Evolutionary conservation across 2,888 invertebrate species (phyloP), one percentile per base, ranked within the genome.

Genomic region (Agonum fuliginosum): DNA sequence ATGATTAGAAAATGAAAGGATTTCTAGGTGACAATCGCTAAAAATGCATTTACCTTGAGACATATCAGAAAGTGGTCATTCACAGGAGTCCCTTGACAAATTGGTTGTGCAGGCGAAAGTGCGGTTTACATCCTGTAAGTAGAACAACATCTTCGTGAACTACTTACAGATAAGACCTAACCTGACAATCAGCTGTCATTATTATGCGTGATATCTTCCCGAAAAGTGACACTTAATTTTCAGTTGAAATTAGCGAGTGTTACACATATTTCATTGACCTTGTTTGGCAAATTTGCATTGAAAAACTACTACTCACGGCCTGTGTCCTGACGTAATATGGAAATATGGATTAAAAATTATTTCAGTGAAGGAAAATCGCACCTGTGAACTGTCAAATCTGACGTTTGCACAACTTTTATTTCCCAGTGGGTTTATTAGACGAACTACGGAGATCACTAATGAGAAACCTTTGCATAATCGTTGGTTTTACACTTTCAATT

Each of bases 281-380:
- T 70, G 46, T 46, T 70, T 6, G 3, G 24, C 22, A 19, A 12
- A 75, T 75, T 75, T 75, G 67, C 75, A 75, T 67, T 75, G 65
- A 75, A 75, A 75, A 75, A 75, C 51, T 67, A 75, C 75, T 67
- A 75, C 75, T 75, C 75, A 75, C 75, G 65, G 67, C 75, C 67
- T 67, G 22, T 67, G 75, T 75, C 67, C 75, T 75, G 75, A 75
- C 75, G 75, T 75, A 75, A 75, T 75, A 75, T 75, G 75, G 75
- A 75, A 74, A 75, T 75, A 75, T 75, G 75, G 75, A 75, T 75
- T 75, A 75, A 75, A 75, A 75, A 67, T 67, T 65, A 75, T 75
- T 75, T 67, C 20, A 67, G 27, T 67, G 37, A 67, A 30, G 65
- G 27, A 75, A 75, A 75, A 48, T 75, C 75, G 51, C 75, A 75